Evolutionary conservation across 2,797 vertebrate species (phyloP).

Genomic region (Paramormyrops hopkinsi): DNA sequence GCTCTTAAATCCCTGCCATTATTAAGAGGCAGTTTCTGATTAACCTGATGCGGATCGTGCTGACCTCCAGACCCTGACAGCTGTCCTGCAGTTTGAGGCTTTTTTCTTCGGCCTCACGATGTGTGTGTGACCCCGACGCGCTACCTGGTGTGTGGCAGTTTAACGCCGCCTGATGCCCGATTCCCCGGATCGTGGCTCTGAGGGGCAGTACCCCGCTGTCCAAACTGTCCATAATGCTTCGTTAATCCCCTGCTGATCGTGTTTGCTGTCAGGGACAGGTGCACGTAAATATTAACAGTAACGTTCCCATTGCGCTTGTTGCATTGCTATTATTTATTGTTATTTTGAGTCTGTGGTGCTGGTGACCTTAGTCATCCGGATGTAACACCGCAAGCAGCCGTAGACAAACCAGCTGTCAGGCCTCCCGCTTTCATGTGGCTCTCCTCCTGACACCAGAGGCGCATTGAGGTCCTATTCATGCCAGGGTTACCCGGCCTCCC

Average conservation of each 20-base stretch:
- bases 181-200: neutral
- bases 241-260: neutral
- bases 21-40: neutral
- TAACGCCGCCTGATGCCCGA: neutral
- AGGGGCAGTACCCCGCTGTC: neutral
- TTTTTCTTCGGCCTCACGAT: neutral
- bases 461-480: neutral
- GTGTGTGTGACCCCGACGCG: neutral
- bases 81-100: slow-evolving; percentile 14
- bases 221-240: neutral
- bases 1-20: neutral
- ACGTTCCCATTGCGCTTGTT: neutral
- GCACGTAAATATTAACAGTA: neutral
- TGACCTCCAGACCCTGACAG: neutral
- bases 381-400: neutral
- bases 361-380: neutral
- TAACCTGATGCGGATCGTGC: neutral
- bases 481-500: neutral
- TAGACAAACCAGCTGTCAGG: neutral
- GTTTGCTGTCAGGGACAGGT: neutral
- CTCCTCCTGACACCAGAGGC: neutral
- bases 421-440: slow-evolving; percentile 11
- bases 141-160: neutral
- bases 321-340: neutral
- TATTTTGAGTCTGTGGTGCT: neutral